Base-by-base conservation (phyloP, 2,797 vertebrate species). In the Choloepus didactylus region DNA sequence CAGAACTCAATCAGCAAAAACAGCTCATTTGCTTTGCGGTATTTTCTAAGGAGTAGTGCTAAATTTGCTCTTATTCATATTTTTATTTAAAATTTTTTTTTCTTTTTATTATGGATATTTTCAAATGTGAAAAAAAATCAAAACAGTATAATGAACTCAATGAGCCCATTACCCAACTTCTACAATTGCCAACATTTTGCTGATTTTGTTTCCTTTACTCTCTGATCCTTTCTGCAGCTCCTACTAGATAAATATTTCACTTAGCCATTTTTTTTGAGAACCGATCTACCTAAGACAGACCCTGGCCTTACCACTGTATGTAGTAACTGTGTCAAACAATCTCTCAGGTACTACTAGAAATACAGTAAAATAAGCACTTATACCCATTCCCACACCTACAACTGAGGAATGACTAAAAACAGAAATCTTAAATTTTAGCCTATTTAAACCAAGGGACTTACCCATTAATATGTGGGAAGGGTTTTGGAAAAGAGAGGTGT, bases 181-280 rank as follows among this genome's bases (percentile, higher is more conserved):
- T 54, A 60, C 27, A 56, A 81, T 82, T 69, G 77, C 72, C 87
- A 93, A 79, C n/a, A 77, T 83, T 59, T 75, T 79, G 44, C 66
- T 62, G 46, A 7, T 31, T 25, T 88, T 79, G 8, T 85, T 96
- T 90, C 18, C 38, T 70, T n/a, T 89, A 38, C 46, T 66, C 44
- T 72, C 31, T 73, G 60, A 35, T 77, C 19, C 2, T 73, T 66
- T 91, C 56, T 76, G 31, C 23, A 90, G 87, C 25, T 1, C 11
- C 10, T 12, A 70, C n/a, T 91, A 77, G 92, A 69, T 49, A 85
- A 92, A 60, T 44, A 85, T 35, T 64, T 82, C 66, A 90, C 3
- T 41, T 29, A 86, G 56, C 38, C 84, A 19, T 56, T 90, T 94
- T 94, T 44, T 59, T 94, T 87, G 72, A 93, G 60, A 96, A 84